Percentiles rank a stretch among this genome's conserved stretches.
These are phyloP conservation scores for Dynastes maya DNA, from an alignment of 2,888 invertebrate genomes.

Conservation along the genomic window DNA sequence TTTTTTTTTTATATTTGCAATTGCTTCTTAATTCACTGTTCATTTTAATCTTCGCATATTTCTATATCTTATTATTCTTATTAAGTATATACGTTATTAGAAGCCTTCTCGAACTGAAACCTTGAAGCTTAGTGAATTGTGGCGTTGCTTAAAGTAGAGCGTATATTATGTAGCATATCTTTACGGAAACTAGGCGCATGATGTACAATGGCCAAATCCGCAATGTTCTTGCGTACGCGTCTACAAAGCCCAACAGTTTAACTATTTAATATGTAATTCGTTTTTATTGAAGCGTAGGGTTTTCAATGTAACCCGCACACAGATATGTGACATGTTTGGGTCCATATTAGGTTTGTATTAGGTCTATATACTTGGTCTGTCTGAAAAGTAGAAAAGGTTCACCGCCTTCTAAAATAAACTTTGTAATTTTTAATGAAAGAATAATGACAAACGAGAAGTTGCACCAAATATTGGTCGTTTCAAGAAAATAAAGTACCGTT, in stretches of 20 bases:
- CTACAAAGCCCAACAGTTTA: conserved; percentile 22
- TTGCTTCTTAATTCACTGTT: too few relatives aligned
- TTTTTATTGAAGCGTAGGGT: conserved; percentile 14
- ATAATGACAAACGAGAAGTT: too few relatives aligned
- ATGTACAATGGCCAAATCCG: conserved; percentile 13
- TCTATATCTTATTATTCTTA: too few relatives aligned
- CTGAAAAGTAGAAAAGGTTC: too few relatives aligned
- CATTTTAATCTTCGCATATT: too few relatives aligned
- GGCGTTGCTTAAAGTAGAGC: neutral
- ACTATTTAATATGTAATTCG: conserved; percentile 22
- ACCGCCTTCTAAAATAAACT: too few relatives aligned
- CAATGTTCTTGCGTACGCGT: conserved; percentile 19
- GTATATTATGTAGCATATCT: neutral
- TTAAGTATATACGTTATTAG: too few relatives aligned
- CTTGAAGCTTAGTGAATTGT: neutral
- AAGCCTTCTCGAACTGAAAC: neutral
- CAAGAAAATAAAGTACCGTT: too few relatives aligned
- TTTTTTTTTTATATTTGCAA: too few relatives aligned
- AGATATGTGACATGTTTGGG: conserved; percentile 14
- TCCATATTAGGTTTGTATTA: neutral
- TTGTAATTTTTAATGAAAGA: too few relatives aligned
- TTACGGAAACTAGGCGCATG: neutral
- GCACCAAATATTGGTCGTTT: too few relatives aligned
- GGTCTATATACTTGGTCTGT: neutral
- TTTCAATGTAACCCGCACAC: conserved; percentile 20